Base-by-base conservation (phyloP, 1,140 invertebrate species). In the Monochamus saltuarius region DNA sequence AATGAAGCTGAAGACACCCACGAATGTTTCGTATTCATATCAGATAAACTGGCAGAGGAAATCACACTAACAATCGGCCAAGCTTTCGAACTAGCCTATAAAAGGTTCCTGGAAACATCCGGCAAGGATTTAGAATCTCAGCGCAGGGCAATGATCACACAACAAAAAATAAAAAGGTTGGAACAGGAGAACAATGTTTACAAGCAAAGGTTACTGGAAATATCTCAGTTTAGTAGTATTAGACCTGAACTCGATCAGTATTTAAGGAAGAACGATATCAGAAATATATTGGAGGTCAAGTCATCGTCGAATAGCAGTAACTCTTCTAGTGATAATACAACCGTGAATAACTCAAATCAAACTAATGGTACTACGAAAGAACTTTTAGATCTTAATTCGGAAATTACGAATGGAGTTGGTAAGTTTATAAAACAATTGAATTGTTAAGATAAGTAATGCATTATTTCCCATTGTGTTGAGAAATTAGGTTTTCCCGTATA, bases 61-160 rank as follows among this genome's bases (percentile, higher is more conserved):
- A 97, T 98, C 57, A 98, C 95, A 8, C 79, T 98, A 59, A 98
- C 95, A 9, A 97, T 98, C 68, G 95, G 95, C 2, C 95, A 98
- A 77, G 95, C 95, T 0, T 98, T 98, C 79, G 95, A 98, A 80
- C 82, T 98, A 65, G 95, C 95, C n/a, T 98, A 98, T 78, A 89
- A 86, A 83, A 79, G 87, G 62, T 93, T 92, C 74, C 73, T 92
- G 52, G 90, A 92, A 64, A 89, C 88, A 1, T 89, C 88, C 4
- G 87, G 87, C 1, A 84, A 85, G 67, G 89, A 91, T 75, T 68
- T 88, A 39, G 90, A 92, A 74, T 77, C 86, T 8, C 87, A 89
- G 67, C 83, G 87, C 66, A 83, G 88, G 67, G 80, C 85, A 19
- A 84, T 89, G 75, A 71, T 89, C 1, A 78, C 90, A 19, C 88